A percentile compares a stretch with the other conserved stretches of the same genome.
phyloP scores from a whole-genome alignment of 2,113 vertebrate species.

The Clarias gariepinus region DNA sequence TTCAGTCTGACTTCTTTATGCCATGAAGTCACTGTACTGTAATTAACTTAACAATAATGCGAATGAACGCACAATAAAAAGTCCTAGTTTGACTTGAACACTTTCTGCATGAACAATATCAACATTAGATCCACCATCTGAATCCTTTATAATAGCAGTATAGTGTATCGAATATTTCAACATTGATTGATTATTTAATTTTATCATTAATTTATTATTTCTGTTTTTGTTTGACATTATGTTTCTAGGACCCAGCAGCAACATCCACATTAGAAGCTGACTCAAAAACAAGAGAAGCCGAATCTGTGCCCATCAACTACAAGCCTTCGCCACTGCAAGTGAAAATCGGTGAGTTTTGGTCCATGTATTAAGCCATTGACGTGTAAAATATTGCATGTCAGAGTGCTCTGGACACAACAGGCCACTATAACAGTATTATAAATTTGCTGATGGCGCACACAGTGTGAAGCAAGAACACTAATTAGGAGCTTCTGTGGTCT shows the following conservation, averaged over 20 bases:
- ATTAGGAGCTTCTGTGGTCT: background rate
- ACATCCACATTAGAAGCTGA: constrained; percentile 84
- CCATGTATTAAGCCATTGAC: background rate
- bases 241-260: constrained; percentile 83
- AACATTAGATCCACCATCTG: background rate
- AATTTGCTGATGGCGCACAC: background rate
- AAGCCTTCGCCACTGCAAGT: constrained; percentile 94
- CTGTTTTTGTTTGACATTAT: constrained; percentile 53
- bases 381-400: background rate
- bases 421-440: background rate
- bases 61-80: background rate
- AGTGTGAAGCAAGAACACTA: background rate
- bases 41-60: background rate
- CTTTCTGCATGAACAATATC: too few relatives aligned
- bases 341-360: constrained; percentile 85
- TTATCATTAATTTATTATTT: background rate
- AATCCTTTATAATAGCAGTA: background rate
- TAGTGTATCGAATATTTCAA: background rate
- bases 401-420: background rate
- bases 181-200: too few relatives aligned
- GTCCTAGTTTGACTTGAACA: too few relatives aligned
- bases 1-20: background rate
- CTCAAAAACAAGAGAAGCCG: constrained; percentile 82
- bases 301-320: constrained; percentile 94
- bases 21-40: background rate